Conservation (phyloP, 2,113 vertebrate genomes). For the Pteronura brasiliensis region DNA sequence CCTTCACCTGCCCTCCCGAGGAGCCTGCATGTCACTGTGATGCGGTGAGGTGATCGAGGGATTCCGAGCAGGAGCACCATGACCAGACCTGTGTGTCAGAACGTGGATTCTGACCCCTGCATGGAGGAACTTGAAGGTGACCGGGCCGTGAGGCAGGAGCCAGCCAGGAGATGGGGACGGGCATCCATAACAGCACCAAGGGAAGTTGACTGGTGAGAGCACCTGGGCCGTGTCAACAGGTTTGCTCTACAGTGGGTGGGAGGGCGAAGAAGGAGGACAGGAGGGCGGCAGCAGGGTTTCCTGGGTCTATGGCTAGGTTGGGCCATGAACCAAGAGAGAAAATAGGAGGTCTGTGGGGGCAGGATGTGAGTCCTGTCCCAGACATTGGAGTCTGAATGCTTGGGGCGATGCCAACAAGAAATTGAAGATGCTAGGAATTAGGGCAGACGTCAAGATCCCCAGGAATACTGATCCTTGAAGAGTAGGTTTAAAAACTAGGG, state of each 20-base stretch:
- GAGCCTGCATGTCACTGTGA: not conserved
- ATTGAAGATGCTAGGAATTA: not conserved
- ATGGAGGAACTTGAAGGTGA: not conserved
- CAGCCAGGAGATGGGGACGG: not conserved
- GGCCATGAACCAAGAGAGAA: not conserved
- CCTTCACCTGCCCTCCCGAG: not conserved
- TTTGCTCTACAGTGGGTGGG: rapidly evolving
- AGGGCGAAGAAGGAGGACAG: not conserved
- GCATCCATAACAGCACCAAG: not conserved
- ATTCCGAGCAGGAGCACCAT: rapidly evolving
- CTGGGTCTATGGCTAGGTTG: not conserved
- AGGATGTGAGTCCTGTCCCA: not conserved
- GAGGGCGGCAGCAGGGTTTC: too few relatives aligned
- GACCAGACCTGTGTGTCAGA: not conserved
- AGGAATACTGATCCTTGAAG: not conserved
- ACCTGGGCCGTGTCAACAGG: not conserved
- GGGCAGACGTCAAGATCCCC: not conserved
- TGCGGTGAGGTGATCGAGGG: not conserved
- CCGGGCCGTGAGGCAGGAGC: not conserved
- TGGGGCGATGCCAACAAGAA: not conserved
- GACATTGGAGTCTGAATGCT: not conserved
- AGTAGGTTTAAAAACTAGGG: not conserved
- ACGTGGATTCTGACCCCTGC: not conserved
- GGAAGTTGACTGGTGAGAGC: not conserved
- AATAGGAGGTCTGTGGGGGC: not conserved